These are phyloP conservation scores for Ametastegia equiseti DNA, from an alignment of 2,888 invertebrate species.

Conservation along the genomic window DNA sequence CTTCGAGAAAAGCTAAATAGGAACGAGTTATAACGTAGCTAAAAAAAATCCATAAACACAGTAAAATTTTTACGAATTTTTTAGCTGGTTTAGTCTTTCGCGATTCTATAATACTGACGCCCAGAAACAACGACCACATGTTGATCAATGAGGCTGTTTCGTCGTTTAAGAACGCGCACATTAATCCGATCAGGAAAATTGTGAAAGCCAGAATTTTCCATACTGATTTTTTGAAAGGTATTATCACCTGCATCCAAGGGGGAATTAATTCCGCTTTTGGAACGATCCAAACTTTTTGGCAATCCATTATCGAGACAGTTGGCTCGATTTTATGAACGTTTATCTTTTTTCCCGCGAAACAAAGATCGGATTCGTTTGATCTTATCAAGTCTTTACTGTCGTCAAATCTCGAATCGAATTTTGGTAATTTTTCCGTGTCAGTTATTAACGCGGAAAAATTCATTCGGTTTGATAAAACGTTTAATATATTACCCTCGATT, in stretches of 20 bases:
- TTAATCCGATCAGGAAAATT: not conserved
- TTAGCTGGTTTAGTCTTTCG: not conserved
- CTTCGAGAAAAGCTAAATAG: conserved; percentile 28
- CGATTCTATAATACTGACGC: conserved; percentile 15
- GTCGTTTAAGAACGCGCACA: not conserved
- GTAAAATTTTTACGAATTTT: not conserved
- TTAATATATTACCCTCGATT: conserved; percentile 28
- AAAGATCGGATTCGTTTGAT: not conserved
- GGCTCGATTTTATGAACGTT: not conserved
- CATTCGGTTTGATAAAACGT: not conserved
- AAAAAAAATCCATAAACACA: conserved; percentile 41
- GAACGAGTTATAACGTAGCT: conserved; percentile 24
- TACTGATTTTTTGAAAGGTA: conserved; percentile 19
- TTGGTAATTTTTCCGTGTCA: not conserved
- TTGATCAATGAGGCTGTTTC: not conserved
- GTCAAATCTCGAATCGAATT: not conserved
- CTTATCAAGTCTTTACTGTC: not conserved
- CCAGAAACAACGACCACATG: conserved; percentile 23
- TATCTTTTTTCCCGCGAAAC: conserved; percentile 12
- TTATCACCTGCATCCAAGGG: not conserved
- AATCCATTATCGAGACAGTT: conserved; percentile 3
- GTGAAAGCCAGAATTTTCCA: not conserved
- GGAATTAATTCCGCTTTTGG: not conserved
- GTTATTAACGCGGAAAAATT: not conserved
- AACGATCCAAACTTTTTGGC: conserved; percentile 26